These are phyloP conservation scores for Perca fluviatilis DNA, from an alignment of 2,113 vertebrate species.

Conservation along the genomic window DNA sequence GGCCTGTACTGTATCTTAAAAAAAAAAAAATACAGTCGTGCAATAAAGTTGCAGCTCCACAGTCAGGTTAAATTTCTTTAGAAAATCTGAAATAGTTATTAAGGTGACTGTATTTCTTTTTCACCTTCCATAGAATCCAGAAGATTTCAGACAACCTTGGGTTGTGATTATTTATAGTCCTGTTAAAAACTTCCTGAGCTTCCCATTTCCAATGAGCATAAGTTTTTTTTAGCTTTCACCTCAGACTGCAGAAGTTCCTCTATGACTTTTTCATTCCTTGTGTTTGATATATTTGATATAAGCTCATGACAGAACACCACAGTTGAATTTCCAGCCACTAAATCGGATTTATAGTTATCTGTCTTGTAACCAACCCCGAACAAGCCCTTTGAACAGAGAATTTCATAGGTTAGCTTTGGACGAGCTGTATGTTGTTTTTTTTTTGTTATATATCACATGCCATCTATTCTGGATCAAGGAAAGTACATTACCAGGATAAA, in stretches of 20 bases:
- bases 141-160: background rate
- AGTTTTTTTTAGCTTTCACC: no score
- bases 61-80: background rate
- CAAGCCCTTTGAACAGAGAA: background rate
- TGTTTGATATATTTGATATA: background rate
- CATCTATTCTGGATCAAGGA: background rate
- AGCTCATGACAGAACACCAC: background rate
- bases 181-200: background rate
- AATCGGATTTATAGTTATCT: background rate
- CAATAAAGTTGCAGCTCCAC: background rate
- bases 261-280: background rate
- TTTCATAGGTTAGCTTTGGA: background rate
- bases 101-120: background rate
- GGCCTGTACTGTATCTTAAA: no score
- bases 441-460: background rate
- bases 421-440: background rate
- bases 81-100: background rate
- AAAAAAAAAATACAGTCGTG: no score
- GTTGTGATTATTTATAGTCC: no score
- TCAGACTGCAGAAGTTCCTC: background rate
- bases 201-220: background rate
- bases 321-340: background rate
- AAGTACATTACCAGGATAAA: no score
- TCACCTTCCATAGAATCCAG: background rate
- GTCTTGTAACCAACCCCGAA: background rate